Evolutionary conservation across 1,140 invertebrate species (phyloP), one percentile per base, ranked within the genome.

Genomic region (Himalopsyche phryganea): DNA sequence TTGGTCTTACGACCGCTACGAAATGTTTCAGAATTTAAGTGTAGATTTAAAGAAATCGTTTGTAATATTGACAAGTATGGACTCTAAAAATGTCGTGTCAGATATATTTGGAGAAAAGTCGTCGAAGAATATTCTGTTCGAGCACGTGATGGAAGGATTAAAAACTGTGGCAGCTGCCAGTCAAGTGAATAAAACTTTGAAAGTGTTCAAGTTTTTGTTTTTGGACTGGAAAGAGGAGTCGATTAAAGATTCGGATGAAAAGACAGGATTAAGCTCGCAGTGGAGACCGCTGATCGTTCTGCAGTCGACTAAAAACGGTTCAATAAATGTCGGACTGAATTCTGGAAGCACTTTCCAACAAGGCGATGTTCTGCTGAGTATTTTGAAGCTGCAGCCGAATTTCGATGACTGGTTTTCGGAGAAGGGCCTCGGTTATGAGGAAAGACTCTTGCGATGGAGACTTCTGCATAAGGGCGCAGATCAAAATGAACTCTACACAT

Each of bases 201-300:
- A 64, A 20, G 53, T 53, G 14, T 64, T 64, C 36, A 64, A 64
- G 35, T 64, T 64, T 45, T 40, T 64, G n/a, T 64, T 64, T 54
- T 36, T 64, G 6, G 58, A 60, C 19, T 64, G 61, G 61, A 58
- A 58, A 18, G 56, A 58, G 20, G 32, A 45, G 3, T 11, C 23
- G 5, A 35, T 53, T 4, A 23, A 49, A 13, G 15, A 40, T 17
- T 42, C 53, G 0, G 54, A 15, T 19, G 32, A 18, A 33, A 49
- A 61, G 1, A 47, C 50, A 1, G 41, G 33, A 1, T 9, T 32
- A n/a, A 33, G n/a, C 11, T 55, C 52, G 19, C 52, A 58, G 17
- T 64, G 61, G 61, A 48, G 58, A 28, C 61, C 61, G 7, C 38
- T 64, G 41, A 57, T 64, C 1, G 53, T 60, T 6, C 50, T 64